Base-by-base conservation (phyloP, 1,140 invertebrate genomes). In the Micrasema longulum region DNA sequence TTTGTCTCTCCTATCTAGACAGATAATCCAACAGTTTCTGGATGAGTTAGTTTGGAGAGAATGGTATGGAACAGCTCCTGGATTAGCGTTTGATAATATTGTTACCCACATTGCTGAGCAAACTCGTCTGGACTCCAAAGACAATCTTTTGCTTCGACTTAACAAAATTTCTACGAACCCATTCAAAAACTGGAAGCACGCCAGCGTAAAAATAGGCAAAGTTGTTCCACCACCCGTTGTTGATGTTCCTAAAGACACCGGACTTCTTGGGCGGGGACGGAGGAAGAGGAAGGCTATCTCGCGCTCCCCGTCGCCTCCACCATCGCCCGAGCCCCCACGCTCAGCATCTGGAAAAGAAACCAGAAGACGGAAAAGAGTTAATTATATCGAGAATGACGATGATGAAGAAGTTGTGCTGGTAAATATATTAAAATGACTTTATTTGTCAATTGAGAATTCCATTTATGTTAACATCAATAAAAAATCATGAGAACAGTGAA, bases 21-120 rank as follows among this genome's bases (percentile, higher is more conserved):
- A 92, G 80, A 92, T 95, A 80, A 95, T 95, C 77, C 94, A 96
- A 79, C 92, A 96, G 78, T 95, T 96, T 80, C 82, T 97, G 43
- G 94, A 96, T 78, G 95, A 97, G 79, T 82, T 97, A 3, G 91
- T 92, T 10, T 95, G 93, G 93, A 83, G 87, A 69, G 87, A 88
- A 76, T 89, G 89, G 75, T 95, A 89, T 78, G 94, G 93, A 0
- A 84, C 87, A 1, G 91, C 91, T 7, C 87, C 93, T 0, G 84
- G 89, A n/a, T 87, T 90, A 77, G 90, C 93, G 0, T 96, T 95
- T 78, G 90, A 94, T 73, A 94, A 92, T 77, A 92, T 96, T 47
- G 89, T 95, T 4, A 73, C 81, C 5, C 93, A 96, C 79, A 89
- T 95, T 43, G 87, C 91, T 0, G 91, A 94, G 77, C 92, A 93